These are phyloP conservation scores for Oryzias woworae DNA, from an alignment of 2,113 vertebrate genomes.

Conservation along the genomic window DNA sequence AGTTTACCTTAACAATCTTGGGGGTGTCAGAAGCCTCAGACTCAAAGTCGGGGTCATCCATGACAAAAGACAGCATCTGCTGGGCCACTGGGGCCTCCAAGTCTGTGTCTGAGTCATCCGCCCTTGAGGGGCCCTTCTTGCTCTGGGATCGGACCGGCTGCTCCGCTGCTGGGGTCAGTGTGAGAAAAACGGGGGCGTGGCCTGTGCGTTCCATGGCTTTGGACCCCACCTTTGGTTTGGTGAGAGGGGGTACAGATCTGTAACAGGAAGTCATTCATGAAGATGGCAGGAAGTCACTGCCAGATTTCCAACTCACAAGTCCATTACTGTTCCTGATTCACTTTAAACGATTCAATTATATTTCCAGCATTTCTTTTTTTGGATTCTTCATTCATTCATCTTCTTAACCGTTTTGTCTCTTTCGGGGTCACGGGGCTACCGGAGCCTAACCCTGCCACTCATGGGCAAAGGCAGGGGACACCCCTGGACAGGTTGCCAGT, in stretches of 20 bases:
- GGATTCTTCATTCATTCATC: too few species aligned
- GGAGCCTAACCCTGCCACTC: too few species aligned
- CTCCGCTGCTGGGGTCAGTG: constrained; percentile 50
- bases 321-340: too few species aligned
- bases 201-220: constrained; percentile 54
- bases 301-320: too few species aligned
- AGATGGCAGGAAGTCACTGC: background rate
- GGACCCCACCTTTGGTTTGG: constrained; percentile 66
- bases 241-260: constrained; percentile 64
- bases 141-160: constrained; percentile 37
- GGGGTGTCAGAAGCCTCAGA: constrained; percentile 85
- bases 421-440: too few species aligned
- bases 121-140: constrained; percentile 54
- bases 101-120: constrained; percentile 86
- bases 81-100: constrained; percentile 85
- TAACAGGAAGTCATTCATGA: background rate
- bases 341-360: too few species aligned
- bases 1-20: constrained; percentile 67
- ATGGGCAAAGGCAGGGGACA: too few species aligned
- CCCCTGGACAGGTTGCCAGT: too few species aligned
- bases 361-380: too few species aligned
- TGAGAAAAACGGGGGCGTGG: constrained; percentile 50
- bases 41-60: constrained; percentile 97
- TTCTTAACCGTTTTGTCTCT: too few species aligned
- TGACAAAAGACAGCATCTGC: constrained; percentile 94